These are phyloP conservation scores for Hydrocynus forskahlii DNA, from an alignment of 2,797 vertebrate genomes.

Conservation along the genomic window DNA sequence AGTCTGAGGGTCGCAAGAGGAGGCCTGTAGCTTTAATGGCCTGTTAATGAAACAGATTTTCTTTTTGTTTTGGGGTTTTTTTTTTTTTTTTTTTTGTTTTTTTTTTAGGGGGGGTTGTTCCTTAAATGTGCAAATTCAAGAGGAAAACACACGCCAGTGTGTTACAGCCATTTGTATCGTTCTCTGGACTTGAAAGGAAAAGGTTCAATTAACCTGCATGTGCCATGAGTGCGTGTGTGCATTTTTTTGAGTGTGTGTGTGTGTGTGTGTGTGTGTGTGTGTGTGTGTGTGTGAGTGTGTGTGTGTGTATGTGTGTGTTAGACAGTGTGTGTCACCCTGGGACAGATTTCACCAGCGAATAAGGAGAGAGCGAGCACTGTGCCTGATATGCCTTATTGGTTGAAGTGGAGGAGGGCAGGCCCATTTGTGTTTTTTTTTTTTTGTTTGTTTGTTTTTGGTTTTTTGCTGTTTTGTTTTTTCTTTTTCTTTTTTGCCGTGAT, in stretches of 20 bases:
- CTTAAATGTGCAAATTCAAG: constrained; percentile 52
- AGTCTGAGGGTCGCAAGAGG: constrained; percentile 60
- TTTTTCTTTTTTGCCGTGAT: constrained; percentile 53
- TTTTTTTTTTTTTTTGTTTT: neutral
- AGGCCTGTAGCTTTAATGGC: constrained; percentile 49
- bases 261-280: constrained; percentile 39
- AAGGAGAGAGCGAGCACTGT: constrained; percentile 93
- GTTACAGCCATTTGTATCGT: constrained; percentile 70
- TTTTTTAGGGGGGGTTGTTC: neutral
- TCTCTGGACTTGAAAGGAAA: constrained; percentile 53
- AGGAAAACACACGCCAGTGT: constrained; percentile 76
- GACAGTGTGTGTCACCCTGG: constrained; percentile 63
- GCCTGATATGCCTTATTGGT: constrained; percentile 97
- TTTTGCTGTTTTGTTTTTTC: constrained; percentile 61
- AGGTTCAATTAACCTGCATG: constrained; percentile 54
- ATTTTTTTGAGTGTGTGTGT: constrained; percentile 33
- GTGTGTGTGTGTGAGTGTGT: constrained; percentile 32
- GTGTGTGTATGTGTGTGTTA: no score
- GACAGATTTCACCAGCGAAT: constrained; percentile 98
- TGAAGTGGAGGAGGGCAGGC: constrained; percentile 89
- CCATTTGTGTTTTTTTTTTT: constrained; percentile 86
- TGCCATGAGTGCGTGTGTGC: constrained; percentile 61
- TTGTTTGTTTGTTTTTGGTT: constrained; percentile 54
- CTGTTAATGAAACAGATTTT: constrained; percentile 52
- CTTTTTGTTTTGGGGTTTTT: neutral